These are phyloP conservation scores for Myodes glareolus DNA, from an alignment of 2,113 vertebrate genomes.

Conservation along the genomic window DNA sequence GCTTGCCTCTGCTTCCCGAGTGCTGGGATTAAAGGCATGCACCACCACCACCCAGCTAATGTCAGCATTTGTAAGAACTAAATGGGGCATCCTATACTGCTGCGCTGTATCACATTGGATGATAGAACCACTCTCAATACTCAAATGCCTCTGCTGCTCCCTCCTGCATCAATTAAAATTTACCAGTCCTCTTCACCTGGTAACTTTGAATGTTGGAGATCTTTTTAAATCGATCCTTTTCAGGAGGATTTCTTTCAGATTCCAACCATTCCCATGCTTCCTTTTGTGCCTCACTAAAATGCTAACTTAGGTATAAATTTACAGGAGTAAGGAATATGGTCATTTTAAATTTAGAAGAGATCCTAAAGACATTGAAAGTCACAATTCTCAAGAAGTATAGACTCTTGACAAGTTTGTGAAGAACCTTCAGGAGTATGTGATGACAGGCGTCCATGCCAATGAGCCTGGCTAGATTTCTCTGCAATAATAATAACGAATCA, in stretches of 20 bases:
- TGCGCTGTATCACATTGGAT: background rate
- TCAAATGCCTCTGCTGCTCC: conserved; percentile 43
- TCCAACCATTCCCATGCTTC: conserved; percentile 53
- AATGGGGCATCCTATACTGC: background rate
- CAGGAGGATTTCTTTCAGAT: background rate
- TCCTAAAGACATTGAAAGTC: conserved; percentile 30
- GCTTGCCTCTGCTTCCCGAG: no score
- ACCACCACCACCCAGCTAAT: rapidly evolving
- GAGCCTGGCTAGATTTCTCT: background rate
- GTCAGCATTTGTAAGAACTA: background rate
- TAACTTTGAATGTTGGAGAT: conserved; percentile 46
- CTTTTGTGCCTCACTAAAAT: conserved; percentile 52
- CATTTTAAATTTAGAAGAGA: background rate
- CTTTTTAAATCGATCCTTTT: conserved; percentile 74
- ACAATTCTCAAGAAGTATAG: background rate
- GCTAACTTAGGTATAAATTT: conserved; percentile 34
- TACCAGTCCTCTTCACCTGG: background rate
- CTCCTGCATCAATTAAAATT: conserved; percentile 63
- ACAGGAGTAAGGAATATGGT: background rate
- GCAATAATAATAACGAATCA: background rate
- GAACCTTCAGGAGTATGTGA: background rate
- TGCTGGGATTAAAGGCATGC: no score
- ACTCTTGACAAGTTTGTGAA: conserved; percentile 40
- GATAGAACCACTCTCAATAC: background rate
- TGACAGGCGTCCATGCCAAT: background rate